A percentile compares a stretch with the other conserved stretches of the same genome.
Conservation (phyloP, 2,888 invertebrate species). For the Tenthredo distinguenda region DNA sequence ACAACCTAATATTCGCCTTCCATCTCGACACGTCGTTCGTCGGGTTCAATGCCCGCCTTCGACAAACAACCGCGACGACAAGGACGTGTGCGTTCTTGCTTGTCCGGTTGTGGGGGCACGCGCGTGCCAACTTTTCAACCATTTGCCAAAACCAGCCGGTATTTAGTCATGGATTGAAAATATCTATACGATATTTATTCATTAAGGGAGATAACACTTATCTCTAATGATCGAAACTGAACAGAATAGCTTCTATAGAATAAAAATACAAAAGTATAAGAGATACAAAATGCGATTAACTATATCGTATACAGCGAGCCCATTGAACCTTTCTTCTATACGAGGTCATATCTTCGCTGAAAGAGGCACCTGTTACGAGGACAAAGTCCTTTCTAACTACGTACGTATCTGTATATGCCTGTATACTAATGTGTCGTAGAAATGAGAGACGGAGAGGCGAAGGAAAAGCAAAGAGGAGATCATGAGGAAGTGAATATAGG, state of each 20-base stretch:
- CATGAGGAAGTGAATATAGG: constrained; percentile 1
- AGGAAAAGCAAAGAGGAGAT: not conserved
- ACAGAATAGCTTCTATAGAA: not conserved
- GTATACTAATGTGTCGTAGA: not conserved
- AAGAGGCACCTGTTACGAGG: constrained; percentile 37
- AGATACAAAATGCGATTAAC: not conserved
- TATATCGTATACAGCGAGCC: not conserved
- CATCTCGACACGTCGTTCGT: constrained; percentile 25
- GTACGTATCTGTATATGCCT: not conserved
- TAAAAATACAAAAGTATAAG: not conserved
- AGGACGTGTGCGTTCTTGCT: constrained; percentile 40
- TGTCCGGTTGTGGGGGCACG: constrained; percentile 26
- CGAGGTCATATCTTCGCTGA: constrained; percentile 4
- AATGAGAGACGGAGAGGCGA: not conserved
- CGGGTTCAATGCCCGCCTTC: constrained; percentile 43
- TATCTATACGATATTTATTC: not conserved
- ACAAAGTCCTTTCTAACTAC: constrained; percentile 32
- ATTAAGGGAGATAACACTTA: not conserved
- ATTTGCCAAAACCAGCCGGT: constrained; percentile 33
- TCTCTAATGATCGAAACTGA: not conserved
- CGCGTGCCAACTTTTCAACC: constrained; percentile 45
- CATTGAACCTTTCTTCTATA: not conserved
- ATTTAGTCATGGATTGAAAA: not conserved
- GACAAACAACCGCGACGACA: constrained; percentile 44
- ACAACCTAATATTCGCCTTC: constrained; percentile 45